Percentiles rank a stretch among this genome's conserved stretches.
These are phyloP conservation scores for Whitmania pigra DNA, from an alignment of 1,140 invertebrate genomes.

Conservation along the genomic window DNA sequence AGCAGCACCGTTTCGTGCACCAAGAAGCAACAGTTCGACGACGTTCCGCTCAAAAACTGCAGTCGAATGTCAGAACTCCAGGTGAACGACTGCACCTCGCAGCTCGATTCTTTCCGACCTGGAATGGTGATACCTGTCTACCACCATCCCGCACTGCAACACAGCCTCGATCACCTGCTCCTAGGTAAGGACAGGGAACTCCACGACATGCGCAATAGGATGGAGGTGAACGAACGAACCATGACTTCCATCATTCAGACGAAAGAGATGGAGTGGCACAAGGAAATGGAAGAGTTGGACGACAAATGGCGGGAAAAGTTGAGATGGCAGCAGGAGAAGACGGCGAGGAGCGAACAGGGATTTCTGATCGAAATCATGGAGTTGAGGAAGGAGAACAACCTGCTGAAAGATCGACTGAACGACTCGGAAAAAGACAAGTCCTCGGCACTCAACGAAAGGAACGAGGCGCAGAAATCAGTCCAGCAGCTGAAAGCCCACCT, in stretches of 20 bases:
- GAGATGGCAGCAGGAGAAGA: background rate
- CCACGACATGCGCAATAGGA: background rate
- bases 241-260: background rate
- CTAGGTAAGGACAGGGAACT: background rate
- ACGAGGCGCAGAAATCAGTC: background rate
- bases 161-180: background rate
- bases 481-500: background rate
- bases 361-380: background rate
- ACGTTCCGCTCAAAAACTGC: background rate
- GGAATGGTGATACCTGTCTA: too few relatives aligned
- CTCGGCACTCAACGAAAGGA: background rate
- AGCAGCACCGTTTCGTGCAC: constrained; percentile 3
- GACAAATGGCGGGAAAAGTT: background rate
- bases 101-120: too few relatives aligned
- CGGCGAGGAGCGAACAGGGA: background rate
- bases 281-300: background rate
- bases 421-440: background rate
- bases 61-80: too few relatives aligned
- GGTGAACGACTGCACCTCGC: too few relatives aligned
- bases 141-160: too few relatives aligned
- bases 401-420: background rate
- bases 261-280: background rate
- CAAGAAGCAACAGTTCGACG: background rate
- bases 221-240: background rate
- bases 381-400: background rate